Base-by-base conservation (phyloP, 2,888 invertebrate genomes). In the Augochlorella aurata region DNA sequence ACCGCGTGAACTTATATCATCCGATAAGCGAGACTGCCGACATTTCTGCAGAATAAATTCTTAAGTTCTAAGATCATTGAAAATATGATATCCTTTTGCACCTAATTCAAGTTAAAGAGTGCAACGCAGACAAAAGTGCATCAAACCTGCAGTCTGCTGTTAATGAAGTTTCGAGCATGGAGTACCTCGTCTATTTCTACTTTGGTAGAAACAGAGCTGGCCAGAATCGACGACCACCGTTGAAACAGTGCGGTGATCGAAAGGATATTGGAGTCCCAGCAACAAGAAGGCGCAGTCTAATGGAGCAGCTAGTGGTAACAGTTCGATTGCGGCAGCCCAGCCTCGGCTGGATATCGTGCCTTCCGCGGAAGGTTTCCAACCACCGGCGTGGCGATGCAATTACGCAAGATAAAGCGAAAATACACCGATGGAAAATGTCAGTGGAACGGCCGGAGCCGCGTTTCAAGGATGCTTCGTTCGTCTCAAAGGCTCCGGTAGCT, bases 361-460 rank as follows among this genome's bases (percentile, higher is more conserved):
- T 61, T 61, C 61, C 18, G 54, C 12, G 38, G 44, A 80, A 70
- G 45, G 69, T 58, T 72, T 75, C 72, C 12, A 68, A 14, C 68
- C 61, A 73, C 10, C 73, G 52, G 52, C 52, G 52, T 52, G 52
- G 3, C 45, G 50, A 71, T 65, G 61, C 49, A 50, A 76, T 83
- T 86, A 82, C 71, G 84, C 65, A 86, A 88, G 58, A n/a, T 47
- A 66, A 69, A 63, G 76, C 71, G 71, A 87, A 88, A 89, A 87
- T 88, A 85, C 74, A 80, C 47, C 76, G 50, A 65, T 65, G 85
- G 83, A 82, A 89, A 88, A 88, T 87, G 88, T 89, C 83, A 89
- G 82, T 82, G 76, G 77, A 89, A 83, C 82, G 87, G 66, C 52
- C 61, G 72, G 74, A 50, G 78, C 66, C 69, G 74, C 49, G 63